Conservation (phyloP, 2,797 vertebrate species). For the Garrulus glandarius region DNA sequence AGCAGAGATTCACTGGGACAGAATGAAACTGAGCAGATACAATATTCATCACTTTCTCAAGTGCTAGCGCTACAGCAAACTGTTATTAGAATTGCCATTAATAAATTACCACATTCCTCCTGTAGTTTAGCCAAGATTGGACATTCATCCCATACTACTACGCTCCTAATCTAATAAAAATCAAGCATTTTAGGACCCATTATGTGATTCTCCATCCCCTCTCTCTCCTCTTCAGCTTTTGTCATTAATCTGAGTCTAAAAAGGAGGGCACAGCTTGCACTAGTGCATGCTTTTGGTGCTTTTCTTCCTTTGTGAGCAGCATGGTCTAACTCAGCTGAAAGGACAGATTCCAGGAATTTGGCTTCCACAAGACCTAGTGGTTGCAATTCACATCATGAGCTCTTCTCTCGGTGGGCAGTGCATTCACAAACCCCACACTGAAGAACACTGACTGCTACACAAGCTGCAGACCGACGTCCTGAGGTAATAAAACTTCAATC, state of each 20-base stretch:
- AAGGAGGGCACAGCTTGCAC: neutral
- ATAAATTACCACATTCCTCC: neutral
- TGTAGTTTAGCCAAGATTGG: neutral
- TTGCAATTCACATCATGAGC: neutral
- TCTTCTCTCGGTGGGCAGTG: neutral
- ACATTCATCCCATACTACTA: neutral
- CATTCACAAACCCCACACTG: constrained; percentile 20
- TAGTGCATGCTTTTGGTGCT: neutral
- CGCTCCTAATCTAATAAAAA: constrained; percentile 12
- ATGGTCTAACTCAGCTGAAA: neutral
- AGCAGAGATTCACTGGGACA: neutral
- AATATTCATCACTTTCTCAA: neutral
- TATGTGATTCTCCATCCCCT: neutral
- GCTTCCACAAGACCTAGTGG: neutral
- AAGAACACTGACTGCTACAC: constrained; percentile 47
- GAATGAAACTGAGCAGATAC: neutral
- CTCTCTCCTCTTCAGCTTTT: neutral
- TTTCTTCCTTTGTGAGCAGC: neutral
- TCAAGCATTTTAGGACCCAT: neutral
- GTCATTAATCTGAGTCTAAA: neutral
- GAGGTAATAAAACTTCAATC: constrained; percentile 59
- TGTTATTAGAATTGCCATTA: neutral
- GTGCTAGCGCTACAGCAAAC: neutral
- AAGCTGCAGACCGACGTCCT: constrained; percentile 1
- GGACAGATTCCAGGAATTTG: constrained; percentile 3